phyloP scores from a whole-genome alignment of 2,888 invertebrate species.

The Neoscelio sp. region DNA sequence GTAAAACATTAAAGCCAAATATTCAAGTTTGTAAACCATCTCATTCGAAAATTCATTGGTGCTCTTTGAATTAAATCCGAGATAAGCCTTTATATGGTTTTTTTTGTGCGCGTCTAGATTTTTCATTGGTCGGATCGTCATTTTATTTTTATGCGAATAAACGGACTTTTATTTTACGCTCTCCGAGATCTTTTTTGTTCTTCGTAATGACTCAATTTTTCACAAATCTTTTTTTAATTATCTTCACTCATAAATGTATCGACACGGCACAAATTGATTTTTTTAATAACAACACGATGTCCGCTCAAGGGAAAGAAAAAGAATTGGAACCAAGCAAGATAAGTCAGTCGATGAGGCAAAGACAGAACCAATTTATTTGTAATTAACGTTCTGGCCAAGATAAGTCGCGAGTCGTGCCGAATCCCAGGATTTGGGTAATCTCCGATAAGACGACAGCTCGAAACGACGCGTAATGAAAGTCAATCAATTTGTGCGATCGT shows the following conservation, averaged over 20 bases:
- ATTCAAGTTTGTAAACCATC: conserved; percentile 61
- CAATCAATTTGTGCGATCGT: conserved; percentile 36
- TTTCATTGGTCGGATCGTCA: conserved; percentile 43
- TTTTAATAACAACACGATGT: conserved; percentile 45
- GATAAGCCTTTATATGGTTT: conserved; percentile 57
- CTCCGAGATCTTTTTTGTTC: no score
- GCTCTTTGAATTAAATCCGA: conserved; percentile 63
- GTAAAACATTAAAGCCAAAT: conserved; percentile 66
- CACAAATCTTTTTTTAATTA: conserved; percentile 14
- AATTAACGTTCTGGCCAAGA: conserved; percentile 48
- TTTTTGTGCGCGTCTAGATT: conserved; percentile 39
- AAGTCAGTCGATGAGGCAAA: conserved; percentile 36
- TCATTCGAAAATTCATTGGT: conserved; percentile 60
- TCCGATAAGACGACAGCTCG: conserved; percentile 50
- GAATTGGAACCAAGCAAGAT: conserved; percentile 25
- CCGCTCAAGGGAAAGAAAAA: not conserved
- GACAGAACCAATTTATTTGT: conserved; percentile 62
- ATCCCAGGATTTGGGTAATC: conserved; percentile 43
- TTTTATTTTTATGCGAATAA: conserved; percentile 33
- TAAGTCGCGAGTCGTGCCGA: conserved; percentile 27
- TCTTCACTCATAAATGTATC: conserved; percentile 23
- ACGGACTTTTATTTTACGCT: conserved; percentile 31
- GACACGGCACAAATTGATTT: conserved; percentile 43
- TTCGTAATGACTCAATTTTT: conserved; percentile 54
- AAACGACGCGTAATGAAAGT: conserved; percentile 47